These are phyloP conservation scores for Linyphia triangularis DNA, from an alignment of 2,888 invertebrate species.

Conservation along the genomic window DNA sequence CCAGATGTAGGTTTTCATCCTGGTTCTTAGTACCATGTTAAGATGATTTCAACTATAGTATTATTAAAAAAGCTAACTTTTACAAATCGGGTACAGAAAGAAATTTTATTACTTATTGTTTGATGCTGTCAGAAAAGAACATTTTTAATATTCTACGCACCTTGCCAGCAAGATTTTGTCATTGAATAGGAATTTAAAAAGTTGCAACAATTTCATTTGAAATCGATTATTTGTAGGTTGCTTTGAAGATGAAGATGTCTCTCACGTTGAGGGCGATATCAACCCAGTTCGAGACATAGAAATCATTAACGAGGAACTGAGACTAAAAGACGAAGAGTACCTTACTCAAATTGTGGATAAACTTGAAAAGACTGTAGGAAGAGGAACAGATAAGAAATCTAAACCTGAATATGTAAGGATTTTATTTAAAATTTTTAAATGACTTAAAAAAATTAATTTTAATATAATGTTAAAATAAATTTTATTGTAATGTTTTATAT, in stretches of 20 bases:
- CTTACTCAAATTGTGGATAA: constrained; percentile 90
- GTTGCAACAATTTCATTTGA: not conserved
- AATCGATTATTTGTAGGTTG: constrained; percentile 85
- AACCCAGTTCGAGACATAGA: constrained; percentile 97
- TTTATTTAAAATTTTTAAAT: not conserved
- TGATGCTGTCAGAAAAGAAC: too few species aligned
- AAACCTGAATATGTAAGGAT: constrained; percentile 95
- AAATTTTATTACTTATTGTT: too few species aligned
- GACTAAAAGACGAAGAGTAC: constrained; percentile 95
- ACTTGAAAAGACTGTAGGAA: constrained; percentile 86
- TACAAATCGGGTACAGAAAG: too few species aligned
- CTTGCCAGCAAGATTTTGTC: not conserved
- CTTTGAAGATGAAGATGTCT: constrained; percentile 98
- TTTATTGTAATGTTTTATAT: not conserved
- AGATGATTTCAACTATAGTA: too few species aligned
- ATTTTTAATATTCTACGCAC: too few species aligned
- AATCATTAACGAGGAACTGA: constrained; percentile 96
- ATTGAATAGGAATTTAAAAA: not conserved
- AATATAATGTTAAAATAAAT: not conserved
- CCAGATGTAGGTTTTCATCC: too few species aligned
- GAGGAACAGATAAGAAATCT: constrained; percentile 94
- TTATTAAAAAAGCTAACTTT: too few species aligned
- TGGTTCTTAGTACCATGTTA: too few species aligned
- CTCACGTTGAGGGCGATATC: constrained; percentile 98
- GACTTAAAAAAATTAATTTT: not conserved